Conservation (phyloP, 2,797 vertebrate genomes). For the Crenichthys baileyi region DNA sequence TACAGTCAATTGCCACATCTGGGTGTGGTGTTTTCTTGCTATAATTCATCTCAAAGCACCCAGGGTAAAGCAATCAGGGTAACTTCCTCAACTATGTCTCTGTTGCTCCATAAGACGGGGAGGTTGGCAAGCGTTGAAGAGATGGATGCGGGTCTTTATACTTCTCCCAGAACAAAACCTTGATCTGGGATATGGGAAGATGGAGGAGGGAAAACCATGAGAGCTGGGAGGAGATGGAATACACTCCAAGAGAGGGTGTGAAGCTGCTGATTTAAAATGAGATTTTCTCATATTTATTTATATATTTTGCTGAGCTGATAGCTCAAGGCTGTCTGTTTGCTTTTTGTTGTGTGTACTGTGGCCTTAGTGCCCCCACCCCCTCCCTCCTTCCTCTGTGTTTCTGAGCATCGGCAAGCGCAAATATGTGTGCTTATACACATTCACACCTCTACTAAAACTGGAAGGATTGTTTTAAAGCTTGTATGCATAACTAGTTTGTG, state of each 20-base stretch:
- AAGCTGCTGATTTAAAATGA: conserved; percentile 75
- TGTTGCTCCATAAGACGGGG: conserved; percentile 37
- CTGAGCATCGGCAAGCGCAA: conserved; percentile 57
- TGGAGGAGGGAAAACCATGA: conserved; percentile 38
- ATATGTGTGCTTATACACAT: conserved; percentile 42
- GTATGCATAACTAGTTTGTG: conserved; percentile 16
- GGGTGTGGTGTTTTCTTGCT: conserved; percentile 25
- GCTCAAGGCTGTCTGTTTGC: conserved; percentile 78
- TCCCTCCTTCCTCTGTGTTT: conserved; percentile 44
- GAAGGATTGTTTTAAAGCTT: conserved; percentile 15
- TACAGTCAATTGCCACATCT: conserved; percentile 47
- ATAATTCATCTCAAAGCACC: conserved; percentile 34
- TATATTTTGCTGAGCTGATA: conserved; percentile 76
- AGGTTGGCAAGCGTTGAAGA: conserved; percentile 46
- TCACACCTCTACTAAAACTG: conserved; percentile 39
- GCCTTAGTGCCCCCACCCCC: conserved; percentile 60
- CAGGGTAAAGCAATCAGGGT: neutral
- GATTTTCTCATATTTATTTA: conserved; percentile 77
- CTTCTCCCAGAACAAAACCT: conserved; percentile 59
- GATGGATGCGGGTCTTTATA: conserved; percentile 58
- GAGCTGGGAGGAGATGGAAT: conserved; percentile 47
- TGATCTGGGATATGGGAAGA: conserved; percentile 58
- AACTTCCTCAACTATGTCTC: conserved; percentile 37
- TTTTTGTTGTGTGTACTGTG: conserved; percentile 73
- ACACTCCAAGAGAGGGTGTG: conserved; percentile 53